phyloP scores from a whole-genome alignment of 2,797 vertebrate species.

The Pitangus sulphuratus region DNA sequence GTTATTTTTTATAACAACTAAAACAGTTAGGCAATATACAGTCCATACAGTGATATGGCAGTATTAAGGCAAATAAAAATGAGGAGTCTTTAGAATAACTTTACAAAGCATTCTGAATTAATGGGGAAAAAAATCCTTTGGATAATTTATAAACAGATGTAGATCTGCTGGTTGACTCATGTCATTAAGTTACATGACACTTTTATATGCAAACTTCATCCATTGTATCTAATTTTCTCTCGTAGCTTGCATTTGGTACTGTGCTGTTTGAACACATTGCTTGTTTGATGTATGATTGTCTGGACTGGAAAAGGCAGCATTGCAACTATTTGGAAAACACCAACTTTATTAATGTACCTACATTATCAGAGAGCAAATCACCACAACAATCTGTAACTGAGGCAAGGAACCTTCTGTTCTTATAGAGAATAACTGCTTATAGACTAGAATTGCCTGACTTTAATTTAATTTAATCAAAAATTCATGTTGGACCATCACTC shows the following conservation, averaged over 20 bases:
- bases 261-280: slow-evolving; percentile 86
- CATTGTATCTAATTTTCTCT: background rate
- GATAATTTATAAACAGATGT: background rate
- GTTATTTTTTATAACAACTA: background rate
- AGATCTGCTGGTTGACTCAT: background rate
- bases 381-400: background rate
- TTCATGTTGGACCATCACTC: background rate
- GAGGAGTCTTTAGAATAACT: background rate
- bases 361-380: slow-evolving; percentile 10
- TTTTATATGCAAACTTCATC: background rate
- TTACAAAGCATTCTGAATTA: background rate
- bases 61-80: background rate
- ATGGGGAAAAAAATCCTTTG: background rate
- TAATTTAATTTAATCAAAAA: background rate
- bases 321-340: slow-evolving; percentile 82
- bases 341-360: slow-evolving; percentile 79
- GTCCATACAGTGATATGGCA: background rate
- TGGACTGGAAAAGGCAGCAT: slow-evolving; percentile 89
- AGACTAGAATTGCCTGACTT: background rate
- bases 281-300: slow-evolving; percentile 85
- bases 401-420: slow-evolving; percentile 42
- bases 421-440: background rate
- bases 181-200: background rate
- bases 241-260: slow-evolving; percentile 81
- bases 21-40: background rate